phyloP scores from a whole-genome alignment of 1,140 invertebrate genomes.

The Amyelois transitella region DNA sequence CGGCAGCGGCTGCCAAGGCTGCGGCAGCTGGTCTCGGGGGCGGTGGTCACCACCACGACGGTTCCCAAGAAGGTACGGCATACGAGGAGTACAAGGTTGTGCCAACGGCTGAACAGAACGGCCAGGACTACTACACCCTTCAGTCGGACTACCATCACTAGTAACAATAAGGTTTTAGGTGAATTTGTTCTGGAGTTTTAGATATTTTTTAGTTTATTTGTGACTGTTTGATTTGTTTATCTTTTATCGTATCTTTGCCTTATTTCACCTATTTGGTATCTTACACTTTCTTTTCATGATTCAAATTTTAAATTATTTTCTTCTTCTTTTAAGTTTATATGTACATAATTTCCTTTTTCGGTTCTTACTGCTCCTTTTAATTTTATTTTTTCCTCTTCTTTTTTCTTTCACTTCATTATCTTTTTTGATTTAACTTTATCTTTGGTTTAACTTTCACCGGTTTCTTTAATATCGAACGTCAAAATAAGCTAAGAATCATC shows the following conservation, averaged over 20 bases:
- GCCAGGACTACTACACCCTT: constrained; percentile 44
- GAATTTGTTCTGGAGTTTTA: constrained; percentile 15
- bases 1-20: constrained; percentile 58
- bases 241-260: neutral
- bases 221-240: neutral
- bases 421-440: neutral
- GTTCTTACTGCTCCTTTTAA: neutral
- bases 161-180: constrained; percentile 43
- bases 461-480: neutral
- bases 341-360: neutral
- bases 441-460: no score
- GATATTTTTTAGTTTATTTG: constrained; percentile 3
- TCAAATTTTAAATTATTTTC: neutral
- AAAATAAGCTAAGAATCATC: constrained; percentile 8
- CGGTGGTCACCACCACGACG: constrained; percentile 34
- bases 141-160: constrained; percentile 62
- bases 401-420: neutral
- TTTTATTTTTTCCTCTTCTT: neutral
- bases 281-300: neutral
- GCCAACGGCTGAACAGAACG: constrained; percentile 32
- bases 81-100: constrained; percentile 45
- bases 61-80: constrained; percentile 62
- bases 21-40: constrained; percentile 50
- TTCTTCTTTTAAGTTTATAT: neutral
- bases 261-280: neutral